Conservation (phyloP, 1,140 invertebrate genomes). For the Adelges cooleyi region DNA sequence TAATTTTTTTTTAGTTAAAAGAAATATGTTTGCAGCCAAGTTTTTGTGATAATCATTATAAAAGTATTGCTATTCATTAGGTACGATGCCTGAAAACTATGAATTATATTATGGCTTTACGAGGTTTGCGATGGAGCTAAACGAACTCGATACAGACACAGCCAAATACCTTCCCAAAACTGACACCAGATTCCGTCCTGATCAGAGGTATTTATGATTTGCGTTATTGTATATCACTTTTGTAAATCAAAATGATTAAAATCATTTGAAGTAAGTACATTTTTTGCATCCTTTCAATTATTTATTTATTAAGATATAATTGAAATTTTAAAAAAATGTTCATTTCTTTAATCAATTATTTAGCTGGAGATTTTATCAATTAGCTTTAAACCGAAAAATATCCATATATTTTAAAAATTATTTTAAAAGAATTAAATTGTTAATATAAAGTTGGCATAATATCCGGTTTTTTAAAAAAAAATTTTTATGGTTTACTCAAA, state of each 20-base stretch:
- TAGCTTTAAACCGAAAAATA: too few species aligned
- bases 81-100: constrained; percentile 65
- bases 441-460: too few species aligned
- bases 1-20: too few species aligned
- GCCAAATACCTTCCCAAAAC: constrained; percentile 54
- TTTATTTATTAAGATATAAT: not conserved
- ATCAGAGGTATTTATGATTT: constrained; percentile 35
- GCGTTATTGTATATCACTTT: not conserved
- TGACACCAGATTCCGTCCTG: constrained; percentile 52
- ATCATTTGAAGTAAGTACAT: not conserved
- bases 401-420: too few species aligned
- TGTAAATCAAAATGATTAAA: not conserved
- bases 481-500: too few species aligned
- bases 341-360: not conserved
- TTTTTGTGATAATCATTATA: too few species aligned
- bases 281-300: not conserved
- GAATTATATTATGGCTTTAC: constrained; percentile 77
- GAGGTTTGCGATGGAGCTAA: constrained; percentile 71
- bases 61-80: constrained; percentile 34
- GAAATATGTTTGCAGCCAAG: too few species aligned
- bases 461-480: too few species aligned
- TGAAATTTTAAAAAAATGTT: not conserved
- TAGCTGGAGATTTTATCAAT: too few species aligned
- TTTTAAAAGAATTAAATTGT: too few species aligned
- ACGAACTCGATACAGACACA: constrained; percentile 58